phyloP scores from a whole-genome alignment of 1,140 invertebrate genomes.

The Gryllus bimaculatus region DNA sequence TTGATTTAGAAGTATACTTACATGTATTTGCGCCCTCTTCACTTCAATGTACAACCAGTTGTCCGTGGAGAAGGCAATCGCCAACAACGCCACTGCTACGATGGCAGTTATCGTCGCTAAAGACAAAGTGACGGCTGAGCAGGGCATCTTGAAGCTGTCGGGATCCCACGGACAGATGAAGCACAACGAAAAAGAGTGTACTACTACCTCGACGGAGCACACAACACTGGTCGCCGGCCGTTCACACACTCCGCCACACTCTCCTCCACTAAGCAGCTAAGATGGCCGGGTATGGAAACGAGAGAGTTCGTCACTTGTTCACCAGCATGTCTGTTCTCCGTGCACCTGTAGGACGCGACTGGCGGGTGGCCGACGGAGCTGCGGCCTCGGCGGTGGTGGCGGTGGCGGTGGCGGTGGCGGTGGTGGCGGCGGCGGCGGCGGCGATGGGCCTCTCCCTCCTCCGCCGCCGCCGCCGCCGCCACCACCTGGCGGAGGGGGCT shows the following conservation, averaged over 20 bases:
- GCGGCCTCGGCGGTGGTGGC: too few species aligned
- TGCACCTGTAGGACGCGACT: background rate
- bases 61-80: conserved; percentile 89
- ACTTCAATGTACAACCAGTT: conserved; percentile 91
- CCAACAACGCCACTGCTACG: conserved; percentile 78
- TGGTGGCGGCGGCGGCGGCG: background rate
- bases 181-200: background rate
- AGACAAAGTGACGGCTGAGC: conserved; percentile 87
- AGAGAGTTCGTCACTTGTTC: background rate
- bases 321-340: background rate
- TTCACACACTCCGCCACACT: background rate
- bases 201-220: background rate
- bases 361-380: background rate
- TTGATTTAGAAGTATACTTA: conserved; percentile 35
- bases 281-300: background rate
- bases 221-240: background rate
- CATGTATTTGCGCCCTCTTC: conserved; percentile 75
- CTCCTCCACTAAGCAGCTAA: background rate
- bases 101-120: conserved; percentile 89
- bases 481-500: background rate
- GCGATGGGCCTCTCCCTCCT: too few species aligned
- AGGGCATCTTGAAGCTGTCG: conserved; percentile 57
- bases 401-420: background rate
- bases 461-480: too few species aligned
- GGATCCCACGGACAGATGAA: background rate